Evolutionary conservation across 2,888 invertebrate species (phyloP).

Genomic region (Agrilus mali): DNA sequence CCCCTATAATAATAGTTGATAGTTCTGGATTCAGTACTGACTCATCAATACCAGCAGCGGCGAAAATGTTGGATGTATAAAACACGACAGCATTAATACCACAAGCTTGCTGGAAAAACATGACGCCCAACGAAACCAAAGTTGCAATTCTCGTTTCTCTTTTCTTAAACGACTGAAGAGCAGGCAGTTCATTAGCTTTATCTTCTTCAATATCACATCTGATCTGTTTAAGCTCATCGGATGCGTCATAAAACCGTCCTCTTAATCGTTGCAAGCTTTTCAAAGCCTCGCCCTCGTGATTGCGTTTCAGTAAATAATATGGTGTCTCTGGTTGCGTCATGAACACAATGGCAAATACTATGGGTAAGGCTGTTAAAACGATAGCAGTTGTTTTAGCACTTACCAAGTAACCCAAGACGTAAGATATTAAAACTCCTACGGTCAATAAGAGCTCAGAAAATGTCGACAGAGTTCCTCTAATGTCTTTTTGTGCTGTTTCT

Average conservation of each 20-base stretch:
- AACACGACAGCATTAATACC: slow-evolving; percentile 77
- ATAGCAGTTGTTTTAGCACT: too few relatives aligned
- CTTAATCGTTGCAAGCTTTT: not conserved
- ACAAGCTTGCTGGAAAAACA: slow-evolving; percentile 81
- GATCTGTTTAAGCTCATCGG: not conserved
- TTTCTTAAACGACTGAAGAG: slow-evolving; percentile 43
- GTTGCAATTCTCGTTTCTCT: slow-evolving; percentile 50
- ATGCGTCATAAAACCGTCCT: not conserved
- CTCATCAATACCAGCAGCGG: slow-evolving; percentile 41
- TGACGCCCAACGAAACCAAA: slow-evolving; percentile 60
- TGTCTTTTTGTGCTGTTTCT: too few relatives aligned
- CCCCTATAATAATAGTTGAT: slow-evolving; percentile 71
- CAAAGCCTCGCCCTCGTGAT: not conserved
- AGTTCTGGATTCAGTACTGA: slow-evolving; percentile 38
- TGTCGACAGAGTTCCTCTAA: too few relatives aligned
- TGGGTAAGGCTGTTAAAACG: too few relatives aligned
- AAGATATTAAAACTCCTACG: too few relatives aligned
- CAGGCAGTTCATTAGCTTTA: slow-evolving; percentile 40
- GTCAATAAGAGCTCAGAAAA: too few relatives aligned
- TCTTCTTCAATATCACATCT: slow-evolving; percentile 32
- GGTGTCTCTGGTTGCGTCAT: too few relatives aligned
- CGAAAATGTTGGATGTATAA: slow-evolving; percentile 63
- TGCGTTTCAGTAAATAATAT: slow-evolving; percentile 19
- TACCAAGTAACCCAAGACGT: too few relatives aligned
- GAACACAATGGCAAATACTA: too few relatives aligned